A percentile compares a stretch with the other conserved stretches of the same genome.
phyloP scores from a whole-genome alignment of 1,140 invertebrate species.

The Drosophila ogumai region DNA sequence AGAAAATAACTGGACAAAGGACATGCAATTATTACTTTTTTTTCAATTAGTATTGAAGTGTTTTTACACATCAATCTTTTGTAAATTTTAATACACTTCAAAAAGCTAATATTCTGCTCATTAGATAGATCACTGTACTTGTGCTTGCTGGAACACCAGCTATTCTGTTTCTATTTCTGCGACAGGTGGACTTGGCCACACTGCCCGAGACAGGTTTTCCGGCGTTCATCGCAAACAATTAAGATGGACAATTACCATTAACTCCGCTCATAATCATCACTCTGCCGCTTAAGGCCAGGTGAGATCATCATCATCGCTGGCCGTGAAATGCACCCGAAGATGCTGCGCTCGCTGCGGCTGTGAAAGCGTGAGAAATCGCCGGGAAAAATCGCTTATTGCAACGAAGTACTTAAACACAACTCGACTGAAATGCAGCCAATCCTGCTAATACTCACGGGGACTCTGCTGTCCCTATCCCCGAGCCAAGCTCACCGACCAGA shows the following conservation, averaged over 20 bases:
- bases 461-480: slow-evolving; percentile 14
- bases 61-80: too few relatives aligned
- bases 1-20: neutral
- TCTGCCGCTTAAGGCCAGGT: slow-evolving; percentile 53
- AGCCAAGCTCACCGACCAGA: slow-evolving; percentile 19
- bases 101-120: neutral
- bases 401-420: slow-evolving; percentile 74
- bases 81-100: too few relatives aligned
- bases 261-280: slow-evolving; percentile 74
- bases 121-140: neutral
- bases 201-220: slow-evolving; percentile 57
- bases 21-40: neutral
- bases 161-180: neutral
- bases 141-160: neutral
- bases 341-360: slow-evolving; percentile 51
- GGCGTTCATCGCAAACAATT: slow-evolving; percentile 45
- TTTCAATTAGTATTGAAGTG: neutral
- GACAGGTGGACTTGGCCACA: slow-evolving; percentile 9
- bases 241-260: slow-evolving; percentile 71
- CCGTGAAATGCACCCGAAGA: slow-evolving; percentile 71
- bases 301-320: slow-evolving; percentile 77
- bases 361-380: slow-evolving; percentile 44
- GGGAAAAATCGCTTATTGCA: slow-evolving; percentile 52
- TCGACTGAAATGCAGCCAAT: slow-evolving; percentile 54
- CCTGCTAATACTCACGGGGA: slow-evolving; percentile 58